These are phyloP conservation scores for Fregetta grallaria DNA, from an alignment of 2,113 vertebrate genomes.

Conservation along the genomic window DNA sequence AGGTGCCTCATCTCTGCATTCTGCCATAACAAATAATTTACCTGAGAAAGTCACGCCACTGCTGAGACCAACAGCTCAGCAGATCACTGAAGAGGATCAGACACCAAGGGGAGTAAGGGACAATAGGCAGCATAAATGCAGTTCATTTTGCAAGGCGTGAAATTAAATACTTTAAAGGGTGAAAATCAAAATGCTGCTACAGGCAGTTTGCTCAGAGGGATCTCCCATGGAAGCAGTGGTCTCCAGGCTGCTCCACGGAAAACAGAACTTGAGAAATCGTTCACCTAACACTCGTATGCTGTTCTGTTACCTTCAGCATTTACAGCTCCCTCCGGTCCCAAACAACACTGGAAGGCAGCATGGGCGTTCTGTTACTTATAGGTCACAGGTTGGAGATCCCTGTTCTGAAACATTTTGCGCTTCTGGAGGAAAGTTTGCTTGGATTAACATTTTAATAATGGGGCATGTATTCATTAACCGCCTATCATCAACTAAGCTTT, in stretches of 20 bases:
- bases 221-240: neutral
- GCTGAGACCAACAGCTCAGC: neutral
- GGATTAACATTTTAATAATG: neutral
- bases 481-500: neutral
- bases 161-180: neutral
- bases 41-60: neutral
- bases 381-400: neutral
- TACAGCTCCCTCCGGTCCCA: neutral
- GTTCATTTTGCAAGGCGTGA: neutral
- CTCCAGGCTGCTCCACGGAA: neutral
- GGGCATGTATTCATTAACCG: neutral
- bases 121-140: neutral
- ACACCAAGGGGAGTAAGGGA: neutral
- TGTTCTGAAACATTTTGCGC: neutral
- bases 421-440: neutral
- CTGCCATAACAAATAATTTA: neutral
- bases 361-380: rapidly evolving
- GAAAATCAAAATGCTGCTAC: neutral
- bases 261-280: neutral
- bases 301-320: neutral
- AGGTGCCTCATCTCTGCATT: neutral
- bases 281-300: rapidly evolving
- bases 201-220: neutral
- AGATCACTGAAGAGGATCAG: neutral
- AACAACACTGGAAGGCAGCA: neutral